Evolutionary conservation across 2,888 invertebrate species (phyloP), one percentile per base, ranked within the genome.

Genomic region (Eurytoma adleriae): DNA sequence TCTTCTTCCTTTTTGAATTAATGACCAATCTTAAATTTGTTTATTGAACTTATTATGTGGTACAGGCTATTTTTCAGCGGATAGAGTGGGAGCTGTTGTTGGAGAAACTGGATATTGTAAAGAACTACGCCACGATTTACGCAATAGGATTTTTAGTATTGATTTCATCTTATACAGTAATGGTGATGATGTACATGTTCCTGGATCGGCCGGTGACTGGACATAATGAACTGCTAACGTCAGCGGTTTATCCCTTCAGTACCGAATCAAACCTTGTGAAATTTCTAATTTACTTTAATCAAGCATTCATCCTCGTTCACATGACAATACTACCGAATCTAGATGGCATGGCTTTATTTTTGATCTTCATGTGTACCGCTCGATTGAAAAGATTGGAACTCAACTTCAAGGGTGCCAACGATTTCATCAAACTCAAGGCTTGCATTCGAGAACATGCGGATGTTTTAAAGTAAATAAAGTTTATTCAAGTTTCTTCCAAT

Each of bases 361-460:
- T 68, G 14, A 57, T 70, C 1, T 70, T 27, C n/a, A 16, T 1
- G 16, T 59, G 40, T 14, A 70, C 57, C 2, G 18, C 24, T 20
- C 57, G 57, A 20, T 3, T 70, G 3, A 70, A 70, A 18, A 4
- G 57, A 57, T 57, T 70, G 16, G 16, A 59, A 14, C 12, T 16
- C 14, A 4, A 59, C 5, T 57, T 70, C 3, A 30, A 27, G 20
- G 40, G 20, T 18, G 14, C 57, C 1, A 59, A 18, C 7, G 16
- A 2, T 20, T 57, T 13, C 1, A 5, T 5, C 40, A 20, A 70
- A 48, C 40, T 70, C 0, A 7, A 7, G 59, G 5, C 13, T 1
- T 70, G 57, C 20, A 48, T 70, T 5, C 40, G 16, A 20, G 48
- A 70, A n/a, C 70, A 70, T n/a, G 13, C 40, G 7, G 40, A 56